Percentiles rank a stretch among this genome's conserved stretches.
phyloP scores from a whole-genome alignment of 2,113 vertebrate species.

The Girardinichthys multiradiatus region DNA sequence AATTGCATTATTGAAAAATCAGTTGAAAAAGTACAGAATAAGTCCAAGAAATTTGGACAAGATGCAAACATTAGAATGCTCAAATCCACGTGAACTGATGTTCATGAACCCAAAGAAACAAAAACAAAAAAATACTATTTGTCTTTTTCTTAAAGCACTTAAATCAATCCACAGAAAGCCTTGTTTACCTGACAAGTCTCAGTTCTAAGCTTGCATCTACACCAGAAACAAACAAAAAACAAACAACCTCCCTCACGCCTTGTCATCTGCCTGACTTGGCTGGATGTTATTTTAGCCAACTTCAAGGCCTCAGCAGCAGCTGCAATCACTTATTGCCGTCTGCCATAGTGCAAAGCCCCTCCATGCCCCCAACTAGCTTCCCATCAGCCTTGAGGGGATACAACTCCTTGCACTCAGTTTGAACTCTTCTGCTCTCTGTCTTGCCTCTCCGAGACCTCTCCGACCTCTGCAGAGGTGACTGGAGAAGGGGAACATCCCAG shows the following conservation, averaged over 20 bases:
- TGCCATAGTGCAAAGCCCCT: slow-evolving; percentile 69
- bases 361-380: slow-evolving; percentile 71
- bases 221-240: slow-evolving; percentile 56
- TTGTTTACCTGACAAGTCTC: slow-evolving; percentile 41
- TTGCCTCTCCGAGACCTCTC: slow-evolving; percentile 57
- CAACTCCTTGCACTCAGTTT: slow-evolving; percentile 70
- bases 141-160: slow-evolving; percentile 4
- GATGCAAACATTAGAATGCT: no score
- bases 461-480: slow-evolving; percentile 70
- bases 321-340: slow-evolving; percentile 80
- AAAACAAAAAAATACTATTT: background rate
- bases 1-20: background rate
- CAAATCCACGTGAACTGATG: background rate
- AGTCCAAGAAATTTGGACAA: background rate
- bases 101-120: background rate
- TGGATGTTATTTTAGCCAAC: slow-evolving; percentile 83
- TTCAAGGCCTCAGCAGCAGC: slow-evolving; percentile 81
- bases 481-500: slow-evolving; percentile 44
- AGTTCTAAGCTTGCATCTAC: slow-evolving; percentile 52
- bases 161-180: slow-evolving; percentile 5
- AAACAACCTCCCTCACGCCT: slow-evolving; percentile 74
- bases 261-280: slow-evolving; percentile 76
- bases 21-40: background rate
- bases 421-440: slow-evolving; percentile 65
- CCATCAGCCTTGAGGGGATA: slow-evolving; percentile 75